Base-by-base conservation (phyloP, 2,797 vertebrate genomes). In the Loris lydekkerianus region DNA sequence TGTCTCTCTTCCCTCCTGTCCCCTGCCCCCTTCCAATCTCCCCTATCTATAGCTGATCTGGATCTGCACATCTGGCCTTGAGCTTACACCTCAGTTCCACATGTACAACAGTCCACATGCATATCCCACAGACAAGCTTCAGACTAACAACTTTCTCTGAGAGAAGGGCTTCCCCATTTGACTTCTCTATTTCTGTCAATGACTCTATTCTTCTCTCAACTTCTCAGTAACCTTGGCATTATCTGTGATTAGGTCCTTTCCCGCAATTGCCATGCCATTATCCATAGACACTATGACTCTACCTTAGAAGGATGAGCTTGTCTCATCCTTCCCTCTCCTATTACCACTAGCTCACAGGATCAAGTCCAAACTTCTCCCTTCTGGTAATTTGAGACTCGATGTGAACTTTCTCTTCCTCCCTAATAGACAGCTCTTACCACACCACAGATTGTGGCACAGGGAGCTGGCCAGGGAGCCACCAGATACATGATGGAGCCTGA, bases 121-220 rank as follows among this genome's bases (percentile, higher is more conserved):
- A 86, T 49, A 17, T n/a, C 53, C 61, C 17, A 34, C 34, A 53
- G 60, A 76, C 60, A 69, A 46, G 56, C 34, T 34, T 18, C 34
- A 49, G 89, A 80, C 14, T 15, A 89, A 80, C 72, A 87, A 37
- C 31, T 72, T 82, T 75, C 75, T 87, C 94, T 2, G 20, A 89
- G 85, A 87, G 37, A 31, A 49, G 14, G 77, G 61, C 56, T 90
- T 75, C 69, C 76, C 31, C 27, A 34, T 5, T 20, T 85, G 67
- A 61, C 73, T 75, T 89, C 77, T 86, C 81, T 61, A 21, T 87
- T 93, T 87, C 85, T 94, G 81, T 34, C 58, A 63, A 14, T 60
- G 89, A 86, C 53, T 72, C 58, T 17, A 60, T 75, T 94, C 49
- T 75, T 93, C 60, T 86, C 37, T 75, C 61, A 73, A 9, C 25